Evolutionary conservation across 2,113 vertebrate species (phyloP).

Genomic region (Amazona vittata): DNA sequence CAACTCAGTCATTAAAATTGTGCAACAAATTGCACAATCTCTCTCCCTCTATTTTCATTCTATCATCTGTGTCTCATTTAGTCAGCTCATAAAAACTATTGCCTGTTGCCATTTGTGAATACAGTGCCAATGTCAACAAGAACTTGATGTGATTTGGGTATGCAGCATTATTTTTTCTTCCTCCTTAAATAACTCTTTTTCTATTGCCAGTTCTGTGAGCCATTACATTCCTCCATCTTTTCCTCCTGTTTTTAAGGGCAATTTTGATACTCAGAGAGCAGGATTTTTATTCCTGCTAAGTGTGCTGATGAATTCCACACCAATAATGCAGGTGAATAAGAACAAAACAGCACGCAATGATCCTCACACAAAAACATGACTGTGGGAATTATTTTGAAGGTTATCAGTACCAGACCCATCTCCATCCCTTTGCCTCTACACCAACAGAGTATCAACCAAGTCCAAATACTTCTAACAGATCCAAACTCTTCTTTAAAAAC

Average conservation of each 20-base stretch:
- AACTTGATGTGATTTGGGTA: background rate
- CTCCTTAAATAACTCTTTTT: background rate
- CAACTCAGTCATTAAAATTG: constrained; percentile 15
- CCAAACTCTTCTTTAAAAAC: background rate
- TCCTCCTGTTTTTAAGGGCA: background rate
- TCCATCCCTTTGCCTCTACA: background rate
- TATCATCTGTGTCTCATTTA: constrained; percentile 50
- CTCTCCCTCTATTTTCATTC: constrained; percentile 29
- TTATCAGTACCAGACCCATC: background rate
- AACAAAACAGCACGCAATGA: background rate
- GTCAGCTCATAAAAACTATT: background rate
- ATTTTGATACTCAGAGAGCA: background rate
- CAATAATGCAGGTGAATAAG: background rate
- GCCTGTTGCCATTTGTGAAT: constrained; percentile 15
- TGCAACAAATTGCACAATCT: constrained; percentile 25
- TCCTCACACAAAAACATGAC: background rate
- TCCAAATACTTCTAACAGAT: background rate
- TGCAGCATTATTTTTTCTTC: background rate
- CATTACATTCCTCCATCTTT: background rate
- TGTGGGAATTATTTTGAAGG: background rate
- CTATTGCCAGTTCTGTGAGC: background rate
- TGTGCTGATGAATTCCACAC: background rate
- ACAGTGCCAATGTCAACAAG: constrained; percentile 23
- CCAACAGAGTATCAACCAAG: background rate
- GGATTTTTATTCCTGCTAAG: background rate